Base-by-base conservation (phyloP, 2,113 vertebrate species). In the Phylloscopus whistleri region DNA sequence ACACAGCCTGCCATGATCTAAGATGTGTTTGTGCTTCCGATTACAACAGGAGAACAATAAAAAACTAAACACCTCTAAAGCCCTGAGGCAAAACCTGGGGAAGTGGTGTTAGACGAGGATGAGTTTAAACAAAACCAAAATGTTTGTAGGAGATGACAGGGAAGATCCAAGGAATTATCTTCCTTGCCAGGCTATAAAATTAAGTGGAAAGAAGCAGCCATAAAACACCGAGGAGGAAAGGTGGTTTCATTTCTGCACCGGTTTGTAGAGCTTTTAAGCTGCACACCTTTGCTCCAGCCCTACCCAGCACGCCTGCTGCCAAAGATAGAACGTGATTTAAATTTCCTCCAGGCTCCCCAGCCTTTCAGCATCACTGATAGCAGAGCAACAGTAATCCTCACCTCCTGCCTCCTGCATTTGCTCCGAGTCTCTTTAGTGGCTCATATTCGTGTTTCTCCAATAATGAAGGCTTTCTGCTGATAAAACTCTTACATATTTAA, bases 381-480 rank as follows among this genome's bases (percentile, higher is more conserved):
- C 79, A 86, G 55, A 7, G 79, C 46, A 87, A 26, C 62, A 48
- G 58, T 14, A 88, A 95, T 60, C 66, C 73, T 87, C 89, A 89
- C 84, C 87, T 95, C 79, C 91, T 82, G 68, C 48, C 74, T 76
- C 78, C 60, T 48, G 67, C 73, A 9, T 84, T 90, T 63, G 64
- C 78, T 80, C 63, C 1, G 3, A 59, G 62, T 72, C 70, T 89
- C 67, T 93, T 88, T 60, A 92, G 85, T 41, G 75, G 48, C 83
- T 95, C 90, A 31, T 46, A 60, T 59, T 84, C 37, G 24, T 84
- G 83, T 70, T 91, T 90, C 85, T 52, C 79, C 85, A 90, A 41
- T 95, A 77, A 93, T 68, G 92, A 91, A 86, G 48, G 68, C 87
- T 96, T 88, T 88, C 94, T 94, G 90, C 92, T 92, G 93, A 95